Percentiles rank a stretch among this genome's conserved stretches.
Evolutionary conservation across 2,797 vertebrate species (phyloP).

Genomic region (Threskiornis aethiopicus): DNA sequence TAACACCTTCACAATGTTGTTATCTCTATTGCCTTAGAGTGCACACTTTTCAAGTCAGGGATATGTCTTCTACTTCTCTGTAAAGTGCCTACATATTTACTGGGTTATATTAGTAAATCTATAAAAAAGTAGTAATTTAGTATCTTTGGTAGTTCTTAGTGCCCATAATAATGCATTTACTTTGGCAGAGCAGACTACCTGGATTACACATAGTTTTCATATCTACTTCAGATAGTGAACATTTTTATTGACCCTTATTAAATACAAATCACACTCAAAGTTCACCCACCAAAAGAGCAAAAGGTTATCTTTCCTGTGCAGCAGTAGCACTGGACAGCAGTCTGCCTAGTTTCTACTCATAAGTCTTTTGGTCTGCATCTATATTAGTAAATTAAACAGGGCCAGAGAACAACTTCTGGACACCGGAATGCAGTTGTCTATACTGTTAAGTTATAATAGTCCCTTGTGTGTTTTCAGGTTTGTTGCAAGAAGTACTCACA

Average conservation of each 20-base stretch:
- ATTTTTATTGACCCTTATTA: not conserved
- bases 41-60: not conserved
- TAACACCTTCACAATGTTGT: slow-evolving; percentile 25
- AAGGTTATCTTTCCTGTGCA: not conserved
- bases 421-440: not conserved
- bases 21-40: slow-evolving; percentile 17
- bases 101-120: not conserved
- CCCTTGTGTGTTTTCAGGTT: not conserved
- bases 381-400: not conserved
- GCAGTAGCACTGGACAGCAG: not conserved
- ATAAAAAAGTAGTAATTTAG: not conserved
- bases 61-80: not conserved
- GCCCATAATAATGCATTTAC: not conserved
- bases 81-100: not conserved
- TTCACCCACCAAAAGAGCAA: not conserved
- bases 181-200: not conserved
- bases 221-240: not conserved
- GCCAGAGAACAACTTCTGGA: not conserved
- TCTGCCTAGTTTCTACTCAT: not conserved
- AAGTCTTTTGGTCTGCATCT: not conserved
- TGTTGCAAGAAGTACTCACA: not conserved
- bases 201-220: not conserved
- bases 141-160: not conserved
- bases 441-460: not conserved
- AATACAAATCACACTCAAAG: not conserved